Conservation (phyloP, 1,140 invertebrate genomes). For the Achatina immaculata region DNA sequence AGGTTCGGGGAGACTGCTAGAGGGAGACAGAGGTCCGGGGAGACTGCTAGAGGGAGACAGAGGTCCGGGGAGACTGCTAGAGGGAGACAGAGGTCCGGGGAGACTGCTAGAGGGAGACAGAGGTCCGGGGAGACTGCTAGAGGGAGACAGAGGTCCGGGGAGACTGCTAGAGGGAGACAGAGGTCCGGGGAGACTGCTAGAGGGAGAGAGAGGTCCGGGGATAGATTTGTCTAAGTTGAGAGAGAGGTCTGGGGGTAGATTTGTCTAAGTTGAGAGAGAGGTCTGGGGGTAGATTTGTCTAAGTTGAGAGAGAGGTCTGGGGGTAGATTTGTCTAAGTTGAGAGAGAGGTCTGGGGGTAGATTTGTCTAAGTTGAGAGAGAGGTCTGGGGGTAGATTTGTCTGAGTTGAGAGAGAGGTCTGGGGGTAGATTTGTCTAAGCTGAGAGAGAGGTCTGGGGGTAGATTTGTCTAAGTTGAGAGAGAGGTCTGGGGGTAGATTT, state of each 20-base stretch:
- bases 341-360: too few relatives aligned
- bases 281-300: too few relatives aligned
- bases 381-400: background rate
- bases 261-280: too few relatives aligned
- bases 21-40: background rate
- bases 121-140: background rate
- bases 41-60: background rate
- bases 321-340: too few relatives aligned
- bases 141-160: background rate
- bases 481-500: too few relatives aligned
- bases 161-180: slow-evolving; percentile 1
- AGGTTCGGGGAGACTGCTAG: background rate
- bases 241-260: too few relatives aligned
- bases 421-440: background rate
- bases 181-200: background rate
- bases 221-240: too few relatives aligned
- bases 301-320: too few relatives aligned
- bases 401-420: background rate
- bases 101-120: background rate
- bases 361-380: background rate
- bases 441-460: too few relatives aligned
- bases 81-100: background rate
- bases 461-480: too few relatives aligned
- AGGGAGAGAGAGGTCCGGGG: background rate
- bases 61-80: background rate